Base-by-base conservation (phyloP, 2,888 invertebrate genomes). In the Plebejus argus region DNA sequence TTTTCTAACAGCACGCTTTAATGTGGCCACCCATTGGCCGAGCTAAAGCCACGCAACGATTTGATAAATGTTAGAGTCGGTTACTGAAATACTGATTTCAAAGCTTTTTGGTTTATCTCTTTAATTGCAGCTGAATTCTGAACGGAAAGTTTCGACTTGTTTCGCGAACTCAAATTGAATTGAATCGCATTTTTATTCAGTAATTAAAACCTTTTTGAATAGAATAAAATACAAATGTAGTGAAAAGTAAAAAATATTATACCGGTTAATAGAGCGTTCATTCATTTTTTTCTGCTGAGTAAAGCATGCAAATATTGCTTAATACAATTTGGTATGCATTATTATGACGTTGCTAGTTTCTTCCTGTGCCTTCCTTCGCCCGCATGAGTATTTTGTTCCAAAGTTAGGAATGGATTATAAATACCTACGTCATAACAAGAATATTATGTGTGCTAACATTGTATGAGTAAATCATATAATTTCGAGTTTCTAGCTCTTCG, bases 1-100 rank as follows among this genome's bases (percentile, higher is more conserved):
- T 79, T 78, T 78, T 78, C 78, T 78, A 76, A 76, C 77, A 77
- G 72, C 72, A 45, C 56, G 58, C 71, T 72, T 74, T 72, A 77
- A 72, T 72, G 77, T 72, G 77, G 77, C 77, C 77, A 77, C 77
- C 71, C 71, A 77, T 77, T 77, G 77, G 77, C 58, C 72, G 49
- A 70, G 75, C 75, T 72, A 45, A 49, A 61, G 45, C 77, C 70
- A 49, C 45, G 77, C 77, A 72, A 74, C 74, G 74, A 74, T 74
- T 74, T 74, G 74, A 74, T 74, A 74, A 74, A 74, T 74, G 74
- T 74, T 74, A 49, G 49, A 74, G 74, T 74, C 15, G 53, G 74
- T 28, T 53, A 74, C 74, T 74, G 74, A 74, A 74, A 74, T 74
- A 74, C 74, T 74, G 74, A 74, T 74, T 74, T 74, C 28, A 49